Conservation (phyloP, 2,113 vertebrate species). For the Taurulus bubalis region DNA sequence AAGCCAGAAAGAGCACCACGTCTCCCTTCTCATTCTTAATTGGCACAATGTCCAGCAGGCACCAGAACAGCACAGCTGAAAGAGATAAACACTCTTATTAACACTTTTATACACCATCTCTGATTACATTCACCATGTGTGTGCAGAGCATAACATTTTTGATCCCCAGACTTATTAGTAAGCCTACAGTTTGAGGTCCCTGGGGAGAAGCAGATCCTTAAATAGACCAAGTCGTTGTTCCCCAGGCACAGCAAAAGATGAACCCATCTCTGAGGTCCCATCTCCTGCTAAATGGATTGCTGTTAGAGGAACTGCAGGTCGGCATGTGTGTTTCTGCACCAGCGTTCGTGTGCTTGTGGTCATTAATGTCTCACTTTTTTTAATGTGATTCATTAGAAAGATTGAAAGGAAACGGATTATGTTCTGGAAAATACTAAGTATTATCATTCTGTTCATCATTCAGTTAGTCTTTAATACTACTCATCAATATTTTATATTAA, state of each 20-base stretch:
- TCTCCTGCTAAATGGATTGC: slow-evolving; percentile 60
- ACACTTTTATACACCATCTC: slow-evolving; percentile 19
- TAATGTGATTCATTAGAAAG: slow-evolving; percentile 5
- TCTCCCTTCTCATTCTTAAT: slow-evolving; percentile 99
- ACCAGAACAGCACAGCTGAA: slow-evolving; percentile 94
- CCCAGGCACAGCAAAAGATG: slow-evolving; percentile 45
- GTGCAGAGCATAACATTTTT: slow-evolving; percentile 17
- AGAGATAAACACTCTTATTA: slow-evolving; percentile 38
- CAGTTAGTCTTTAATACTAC: not conserved
- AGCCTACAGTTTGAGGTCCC: slow-evolving; percentile 49
- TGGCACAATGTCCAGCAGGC: slow-evolving; percentile 96
- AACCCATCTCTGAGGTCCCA: slow-evolving; percentile 52
- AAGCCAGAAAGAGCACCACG: slow-evolving; percentile 97
- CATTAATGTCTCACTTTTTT: slow-evolving; percentile 9
- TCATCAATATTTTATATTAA: not conserved
- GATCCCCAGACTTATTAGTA: slow-evolving; percentile 52
- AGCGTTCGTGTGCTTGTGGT: not conserved
- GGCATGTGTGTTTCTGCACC: slow-evolving; percentile 28
- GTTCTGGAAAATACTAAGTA: slow-evolving; percentile 5
- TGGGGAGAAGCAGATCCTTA: slow-evolving; percentile 47
- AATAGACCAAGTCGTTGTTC: slow-evolving; percentile 59
- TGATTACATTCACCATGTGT: slow-evolving; percentile 13
- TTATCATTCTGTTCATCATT: not conserved
- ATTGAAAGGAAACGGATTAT: not conserved
- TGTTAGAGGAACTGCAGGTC: slow-evolving; percentile 44